Evolutionary conservation across 30 jellyfish, hydroid and myxozoan species (phyloP).

Genomic region (Aurelia sp.): DNA sequence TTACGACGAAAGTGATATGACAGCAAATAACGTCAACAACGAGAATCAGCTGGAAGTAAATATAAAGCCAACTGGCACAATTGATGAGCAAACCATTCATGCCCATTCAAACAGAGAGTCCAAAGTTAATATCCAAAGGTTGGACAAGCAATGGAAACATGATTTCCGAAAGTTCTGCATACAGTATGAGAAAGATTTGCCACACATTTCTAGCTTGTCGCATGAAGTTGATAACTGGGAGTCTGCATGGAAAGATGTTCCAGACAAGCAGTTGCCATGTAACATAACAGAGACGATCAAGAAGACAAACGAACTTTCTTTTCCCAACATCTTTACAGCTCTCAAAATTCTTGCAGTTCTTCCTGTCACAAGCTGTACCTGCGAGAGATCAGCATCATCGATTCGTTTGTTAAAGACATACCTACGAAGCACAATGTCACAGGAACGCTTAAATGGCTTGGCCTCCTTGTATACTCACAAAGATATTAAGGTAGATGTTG

Average conservation of each 20-base stretch:
- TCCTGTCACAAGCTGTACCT: constrained; percentile 2
- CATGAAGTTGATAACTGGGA: constrained; percentile 9
- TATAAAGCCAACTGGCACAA: not conserved
- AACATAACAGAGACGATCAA: not conserved
- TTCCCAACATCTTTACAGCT: constrained; percentile 1
- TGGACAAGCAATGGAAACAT: not conserved
- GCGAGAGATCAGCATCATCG: too few species aligned
- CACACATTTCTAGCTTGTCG: not conserved
- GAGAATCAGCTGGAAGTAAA: not conserved
- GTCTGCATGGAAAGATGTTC: not conserved
- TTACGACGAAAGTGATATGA: not conserved
- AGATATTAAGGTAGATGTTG: not conserved
- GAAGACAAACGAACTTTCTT: not conserved
- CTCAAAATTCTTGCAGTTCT: not conserved
- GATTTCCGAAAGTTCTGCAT: not conserved
- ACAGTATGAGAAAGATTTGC: not conserved
- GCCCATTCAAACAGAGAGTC: not conserved
- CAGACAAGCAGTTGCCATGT: not conserved
- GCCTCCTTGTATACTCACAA: constrained; percentile 1
- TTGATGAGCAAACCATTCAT: not conserved
- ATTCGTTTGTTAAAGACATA: not conserved
- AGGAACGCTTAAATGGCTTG: constrained; percentile 13
- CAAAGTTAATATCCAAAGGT: not conserved
- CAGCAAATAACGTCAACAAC: not conserved
- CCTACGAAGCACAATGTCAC: constrained; percentile 9